phyloP scores from a whole-genome alignment of 2,113 vertebrate species.

The Scophthalmus maximus region DNA sequence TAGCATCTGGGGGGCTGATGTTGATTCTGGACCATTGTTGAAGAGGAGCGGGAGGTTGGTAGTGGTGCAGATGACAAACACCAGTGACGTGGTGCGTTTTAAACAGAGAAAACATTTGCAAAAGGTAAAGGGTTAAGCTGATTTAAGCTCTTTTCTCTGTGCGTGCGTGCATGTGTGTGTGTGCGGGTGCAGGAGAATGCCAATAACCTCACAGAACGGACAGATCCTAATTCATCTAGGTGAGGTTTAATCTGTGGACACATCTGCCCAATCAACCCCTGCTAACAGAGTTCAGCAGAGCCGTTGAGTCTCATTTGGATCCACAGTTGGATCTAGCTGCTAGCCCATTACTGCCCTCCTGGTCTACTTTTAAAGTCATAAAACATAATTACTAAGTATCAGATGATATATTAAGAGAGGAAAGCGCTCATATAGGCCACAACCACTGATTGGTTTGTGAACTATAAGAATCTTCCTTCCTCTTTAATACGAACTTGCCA shows the following conservation, averaged over 20 bases:
- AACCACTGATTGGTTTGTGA: conserved; percentile 10
- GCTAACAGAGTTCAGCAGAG: neutral
- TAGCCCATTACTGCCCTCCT: no score
- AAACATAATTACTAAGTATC: conserved; percentile 21
- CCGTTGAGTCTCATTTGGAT: neutral
- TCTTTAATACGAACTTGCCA: neutral
- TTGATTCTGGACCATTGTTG: conserved; percentile 11
- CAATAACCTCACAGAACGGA: conserved; percentile 3
- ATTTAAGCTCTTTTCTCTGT: no score
- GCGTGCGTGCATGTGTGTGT: conserved; percentile 11
- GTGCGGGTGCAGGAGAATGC: conserved; percentile 24
- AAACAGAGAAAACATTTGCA: neutral
- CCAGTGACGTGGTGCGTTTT: neutral
- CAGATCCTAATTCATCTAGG: conserved; percentile 20
- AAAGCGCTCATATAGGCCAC: neutral
- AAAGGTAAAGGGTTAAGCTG: neutral
- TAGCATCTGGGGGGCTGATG: conserved; percentile 55
- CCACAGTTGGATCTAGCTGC: no score
- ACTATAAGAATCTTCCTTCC: neutral
- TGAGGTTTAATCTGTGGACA: neutral
- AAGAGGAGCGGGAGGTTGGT: conserved; percentile 4
- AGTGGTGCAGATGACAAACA: conserved; percentile 12
- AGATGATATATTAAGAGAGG: conserved; percentile 32
- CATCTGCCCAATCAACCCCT: neutral
- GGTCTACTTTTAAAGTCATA: neutral